Evolutionary conservation across 2,888 invertebrate genomes (phyloP).

Genomic region (Nycteola revayana): DNA sequence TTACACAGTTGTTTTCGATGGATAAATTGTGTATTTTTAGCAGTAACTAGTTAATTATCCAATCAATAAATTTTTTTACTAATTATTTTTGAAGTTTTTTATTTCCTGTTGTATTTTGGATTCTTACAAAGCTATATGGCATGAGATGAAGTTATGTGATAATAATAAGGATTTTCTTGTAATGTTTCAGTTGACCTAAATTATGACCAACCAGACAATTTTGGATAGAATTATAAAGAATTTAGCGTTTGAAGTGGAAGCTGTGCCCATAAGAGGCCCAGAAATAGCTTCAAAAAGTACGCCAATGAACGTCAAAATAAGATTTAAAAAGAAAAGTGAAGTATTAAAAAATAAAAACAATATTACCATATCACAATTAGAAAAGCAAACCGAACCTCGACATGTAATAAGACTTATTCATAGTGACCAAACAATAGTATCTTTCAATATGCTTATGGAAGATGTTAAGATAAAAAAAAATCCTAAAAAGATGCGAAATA

Average conservation of each 20-base stretch:
- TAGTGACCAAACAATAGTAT: constrained; percentile 68
- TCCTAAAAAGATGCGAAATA: constrained; percentile 39
- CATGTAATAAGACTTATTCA: constrained; percentile 50
- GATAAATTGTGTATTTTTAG: constrained; percentile 27
- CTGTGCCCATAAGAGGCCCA: constrained; percentile 44
- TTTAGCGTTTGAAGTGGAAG: constrained; percentile 60
- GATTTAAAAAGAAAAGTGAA: constrained; percentile 54
- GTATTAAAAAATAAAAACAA: constrained; percentile 1
- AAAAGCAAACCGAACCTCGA: constrained; percentile 18
- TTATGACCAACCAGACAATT: constrained; percentile 40
- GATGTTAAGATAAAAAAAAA: constrained; percentile 40
- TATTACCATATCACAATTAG: constrained; percentile 30
- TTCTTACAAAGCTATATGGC: too few relatives aligned
- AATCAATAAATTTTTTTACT: too few relatives aligned
- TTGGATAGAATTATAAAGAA: constrained; percentile 48
- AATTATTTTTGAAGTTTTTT: too few relatives aligned
- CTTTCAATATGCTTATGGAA: constrained; percentile 62
- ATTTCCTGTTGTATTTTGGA: too few relatives aligned
- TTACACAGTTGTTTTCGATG: constrained; percentile 64
- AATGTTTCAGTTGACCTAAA: constrained; percentile 26
- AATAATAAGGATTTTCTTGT: too few relatives aligned
- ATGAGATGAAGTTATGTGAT: too few relatives aligned
- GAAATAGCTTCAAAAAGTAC: constrained; percentile 34
- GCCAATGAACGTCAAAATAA: constrained; percentile 62
- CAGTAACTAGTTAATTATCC: too few relatives aligned